phyloP scores from a whole-genome alignment of 30 jellyfish, hydroid and myxozoan genomes.

The Aurelia coerulea region DNA sequence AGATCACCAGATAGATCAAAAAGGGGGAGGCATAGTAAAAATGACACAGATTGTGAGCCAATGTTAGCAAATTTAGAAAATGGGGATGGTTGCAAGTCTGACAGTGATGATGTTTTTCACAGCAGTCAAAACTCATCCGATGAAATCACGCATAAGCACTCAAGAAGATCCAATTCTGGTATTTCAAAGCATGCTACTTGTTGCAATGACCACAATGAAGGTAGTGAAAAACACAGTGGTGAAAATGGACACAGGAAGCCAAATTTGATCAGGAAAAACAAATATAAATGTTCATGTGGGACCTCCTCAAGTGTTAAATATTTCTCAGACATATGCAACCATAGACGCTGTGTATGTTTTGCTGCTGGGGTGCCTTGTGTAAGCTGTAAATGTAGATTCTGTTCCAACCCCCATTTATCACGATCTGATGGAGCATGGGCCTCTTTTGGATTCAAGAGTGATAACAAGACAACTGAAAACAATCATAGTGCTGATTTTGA shows the following conservation, averaged over 20 bases:
- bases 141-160: no score
- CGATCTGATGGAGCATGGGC: constrained; percentile 37
- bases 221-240: background rate
- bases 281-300: constrained; percentile 80
- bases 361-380: constrained; percentile 89
- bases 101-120: background rate
- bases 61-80: no score
- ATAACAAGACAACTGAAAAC: constrained; percentile 1
- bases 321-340: constrained; percentile 76
- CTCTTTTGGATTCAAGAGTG: constrained; percentile 11
- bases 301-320: constrained; percentile 57
- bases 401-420: constrained; percentile 81
- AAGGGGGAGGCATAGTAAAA: background rate
- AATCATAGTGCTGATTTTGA: background rate
- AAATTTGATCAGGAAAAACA: constrained; percentile 41
- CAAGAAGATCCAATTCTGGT: no score
- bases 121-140: background rate
- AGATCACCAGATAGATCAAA: background rate
- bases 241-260: constrained; percentile 13
- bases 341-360: constrained; percentile 82
- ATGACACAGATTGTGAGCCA: background rate
- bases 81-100: background rate
- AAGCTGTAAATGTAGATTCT: constrained; percentile 79
- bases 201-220: no score
- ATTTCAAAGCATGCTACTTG: no score